Evolutionary conservation across 2,888 invertebrate species (phyloP).

Genomic region (Altica lythri): DNA sequence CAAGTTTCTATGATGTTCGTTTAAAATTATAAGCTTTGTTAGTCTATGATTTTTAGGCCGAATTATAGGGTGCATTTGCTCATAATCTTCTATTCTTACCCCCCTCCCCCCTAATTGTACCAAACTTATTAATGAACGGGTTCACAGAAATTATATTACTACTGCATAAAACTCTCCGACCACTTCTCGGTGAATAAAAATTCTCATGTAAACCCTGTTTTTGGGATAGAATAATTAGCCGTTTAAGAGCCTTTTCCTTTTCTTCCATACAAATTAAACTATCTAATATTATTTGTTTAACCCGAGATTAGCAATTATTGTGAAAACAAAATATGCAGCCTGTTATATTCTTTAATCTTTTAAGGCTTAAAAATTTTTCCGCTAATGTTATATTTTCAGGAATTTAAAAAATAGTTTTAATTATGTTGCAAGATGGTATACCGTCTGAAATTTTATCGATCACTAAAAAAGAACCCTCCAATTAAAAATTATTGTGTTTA

Average conservation of each 20-base stretch:
- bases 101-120: slow-evolving; percentile 15
- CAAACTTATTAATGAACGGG: slow-evolving; percentile 14
- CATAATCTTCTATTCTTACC: slow-evolving; percentile 7
- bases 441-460: too few species aligned
- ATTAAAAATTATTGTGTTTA: too few species aligned
- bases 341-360: slow-evolving; percentile 3
- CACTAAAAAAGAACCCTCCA: too few species aligned
- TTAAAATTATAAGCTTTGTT: slow-evolving; percentile 10
- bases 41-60: slow-evolving; percentile 5
- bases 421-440: too few species aligned
- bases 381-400: too few species aligned
- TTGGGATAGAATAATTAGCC: background rate
- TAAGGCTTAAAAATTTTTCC: slow-evolving; percentile 3
- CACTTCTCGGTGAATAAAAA: background rate
- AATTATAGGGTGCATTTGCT: slow-evolving; percentile 15
- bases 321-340: slow-evolving; percentile 11
- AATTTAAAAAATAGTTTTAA: too few species aligned
- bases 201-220: background rate
- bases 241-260: background rate
- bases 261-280: background rate
- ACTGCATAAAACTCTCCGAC: background rate
- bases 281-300: background rate
- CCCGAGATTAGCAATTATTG: slow-evolving; percentile 4
- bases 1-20: slow-evolving; percentile 13
- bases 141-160: slow-evolving; percentile 13